A percentile compares a stretch with the other conserved stretches of the same genome.
Evolutionary conservation across 2,888 invertebrate species (phyloP).

Genomic region (Phorcus lineatus): DNA sequence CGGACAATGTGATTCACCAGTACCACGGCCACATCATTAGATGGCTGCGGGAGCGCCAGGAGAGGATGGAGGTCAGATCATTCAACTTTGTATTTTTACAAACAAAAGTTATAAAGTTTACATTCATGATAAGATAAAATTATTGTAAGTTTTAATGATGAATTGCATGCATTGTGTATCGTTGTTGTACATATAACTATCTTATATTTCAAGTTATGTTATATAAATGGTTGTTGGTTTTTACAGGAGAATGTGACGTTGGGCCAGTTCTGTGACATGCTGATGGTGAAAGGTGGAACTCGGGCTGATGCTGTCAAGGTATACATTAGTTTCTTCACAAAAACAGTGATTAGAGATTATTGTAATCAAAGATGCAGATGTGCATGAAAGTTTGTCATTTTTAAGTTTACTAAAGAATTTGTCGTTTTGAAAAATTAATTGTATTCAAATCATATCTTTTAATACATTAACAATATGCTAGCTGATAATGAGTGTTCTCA

Average conservation of each 20-base stretch:
- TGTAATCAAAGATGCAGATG: too few species aligned
- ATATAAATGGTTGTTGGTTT: background rate
- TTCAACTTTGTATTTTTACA: background rate
- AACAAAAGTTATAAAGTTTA: too few species aligned
- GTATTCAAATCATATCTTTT: too few species aligned
- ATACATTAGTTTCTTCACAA: background rate
- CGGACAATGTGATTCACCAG: constrained; percentile 70
- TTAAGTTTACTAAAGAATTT: too few species aligned
- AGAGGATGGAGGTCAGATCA: constrained; percentile 61
- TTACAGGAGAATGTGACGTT: constrained; percentile 66
- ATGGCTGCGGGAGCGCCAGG: constrained; percentile 68
- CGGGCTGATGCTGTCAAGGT: constrained; percentile 69
- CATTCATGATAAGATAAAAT: background rate
- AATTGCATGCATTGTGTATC: too few species aligned
- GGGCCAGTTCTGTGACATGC: constrained; percentile 72
- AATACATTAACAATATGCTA: too few species aligned
- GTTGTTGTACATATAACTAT: background rate
- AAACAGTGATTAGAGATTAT: too few species aligned
- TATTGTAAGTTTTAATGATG: background rate
- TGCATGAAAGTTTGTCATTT: background rate
- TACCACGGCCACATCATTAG: constrained; percentile 65
- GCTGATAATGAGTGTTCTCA: too few species aligned
- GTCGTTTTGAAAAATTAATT: background rate
- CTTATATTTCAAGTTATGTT: background rate
- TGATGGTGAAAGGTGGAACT: constrained; percentile 67